These are phyloP conservation scores for Cydia pomonella DNA, from an alignment of 1,140 invertebrate species.

Conservation along the genomic window DNA sequence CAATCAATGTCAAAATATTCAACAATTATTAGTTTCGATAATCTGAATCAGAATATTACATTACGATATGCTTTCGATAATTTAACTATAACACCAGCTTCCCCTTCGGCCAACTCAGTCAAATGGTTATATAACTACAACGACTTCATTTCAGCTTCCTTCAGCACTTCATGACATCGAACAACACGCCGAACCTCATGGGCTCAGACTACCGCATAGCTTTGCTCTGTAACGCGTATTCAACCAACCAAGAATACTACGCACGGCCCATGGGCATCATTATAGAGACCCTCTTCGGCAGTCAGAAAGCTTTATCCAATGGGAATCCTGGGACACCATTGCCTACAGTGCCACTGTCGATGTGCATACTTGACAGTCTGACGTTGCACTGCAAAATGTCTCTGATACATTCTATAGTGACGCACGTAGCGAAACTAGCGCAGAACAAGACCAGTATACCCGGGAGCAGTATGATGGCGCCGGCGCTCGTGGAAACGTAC, in stretches of 20 bases:
- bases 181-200: constrained; percentile 84
- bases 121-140: too few species aligned
- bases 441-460: constrained; percentile 90
- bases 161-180: constrained; percentile 89
- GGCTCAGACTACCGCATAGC: constrained; percentile 94
- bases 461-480: constrained; percentile 85
- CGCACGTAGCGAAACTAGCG: constrained; percentile 93
- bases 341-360: constrained; percentile 92
- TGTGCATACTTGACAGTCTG: constrained; percentile 96
- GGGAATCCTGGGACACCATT: constrained; percentile 77
- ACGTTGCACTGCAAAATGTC: constrained; percentile 99
- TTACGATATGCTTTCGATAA: too few species aligned
- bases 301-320: constrained; percentile 82
- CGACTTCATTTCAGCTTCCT: constrained; percentile 85
- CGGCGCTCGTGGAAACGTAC: constrained; percentile 97
- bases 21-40: too few species aligned
- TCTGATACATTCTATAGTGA: constrained; percentile 96
- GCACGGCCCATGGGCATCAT: constrained; percentile 92
- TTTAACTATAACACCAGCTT: too few species aligned
- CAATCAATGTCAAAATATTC: too few species aligned
- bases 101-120: too few species aligned
- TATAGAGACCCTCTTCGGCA: constrained; percentile 92
- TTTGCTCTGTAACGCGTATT: constrained; percentile 96
- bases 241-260: constrained; percentile 93
- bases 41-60: too few species aligned